Evolutionary conservation across 2,113 vertebrate genomes (phyloP).

Genomic region (Neoarius graeffei): DNA sequence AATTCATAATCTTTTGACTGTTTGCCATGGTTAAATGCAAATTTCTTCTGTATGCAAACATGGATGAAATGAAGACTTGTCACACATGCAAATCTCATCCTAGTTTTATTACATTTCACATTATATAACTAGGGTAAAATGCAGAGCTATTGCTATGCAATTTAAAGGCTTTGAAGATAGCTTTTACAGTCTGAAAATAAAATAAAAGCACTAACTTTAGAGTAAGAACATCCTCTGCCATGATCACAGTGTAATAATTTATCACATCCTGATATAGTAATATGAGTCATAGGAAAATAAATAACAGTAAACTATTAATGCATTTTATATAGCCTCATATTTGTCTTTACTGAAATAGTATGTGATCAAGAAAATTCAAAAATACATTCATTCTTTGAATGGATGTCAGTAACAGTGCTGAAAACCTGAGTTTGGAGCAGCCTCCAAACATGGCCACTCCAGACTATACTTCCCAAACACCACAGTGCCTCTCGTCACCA

Average conservation of each 20-base stretch:
- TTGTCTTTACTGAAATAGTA: background rate
- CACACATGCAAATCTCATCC: slow-evolving; percentile 1
- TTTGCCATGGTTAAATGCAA: slow-evolving; percentile 11
- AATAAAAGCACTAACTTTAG: slow-evolving; percentile 3
- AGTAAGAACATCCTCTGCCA: background rate
- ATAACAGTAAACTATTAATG: background rate
- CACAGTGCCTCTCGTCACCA: no score
- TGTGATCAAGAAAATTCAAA: background rate
- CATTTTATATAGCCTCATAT: background rate
- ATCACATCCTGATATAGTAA: background rate
- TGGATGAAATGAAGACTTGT: background rate
- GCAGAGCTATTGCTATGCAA: background rate
- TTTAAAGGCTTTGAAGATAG: background rate
- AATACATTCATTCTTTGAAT: background rate
- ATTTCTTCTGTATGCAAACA: background rate
- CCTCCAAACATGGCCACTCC: no score
- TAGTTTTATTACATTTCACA: slow-evolving; percentile 14
- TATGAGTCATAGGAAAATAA: background rate
- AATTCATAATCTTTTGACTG: slow-evolving; percentile 5
- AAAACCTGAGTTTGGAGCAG: no score
- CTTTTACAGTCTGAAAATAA: slow-evolving; percentile 5
- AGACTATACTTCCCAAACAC: no score
- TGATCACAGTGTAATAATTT: background rate
- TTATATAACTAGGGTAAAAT: background rate
- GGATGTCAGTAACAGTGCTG: no score